phyloP scores from a whole-genome alignment of 2,888 invertebrate species.

The Torymus tubicola region DNA sequence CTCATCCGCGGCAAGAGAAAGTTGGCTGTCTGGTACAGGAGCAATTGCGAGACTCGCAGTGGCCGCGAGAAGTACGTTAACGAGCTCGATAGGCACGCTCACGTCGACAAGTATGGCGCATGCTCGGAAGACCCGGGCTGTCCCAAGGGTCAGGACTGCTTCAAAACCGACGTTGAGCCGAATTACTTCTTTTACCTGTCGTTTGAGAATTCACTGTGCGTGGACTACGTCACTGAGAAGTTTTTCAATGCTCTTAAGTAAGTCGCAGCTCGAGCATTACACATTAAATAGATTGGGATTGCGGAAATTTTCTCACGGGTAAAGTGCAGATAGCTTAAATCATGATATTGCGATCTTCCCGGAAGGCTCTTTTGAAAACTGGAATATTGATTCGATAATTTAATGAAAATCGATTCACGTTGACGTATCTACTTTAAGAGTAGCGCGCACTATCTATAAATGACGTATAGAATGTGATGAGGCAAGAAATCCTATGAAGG shows the following conservation, averaged over 20 bases:
- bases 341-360: no score
- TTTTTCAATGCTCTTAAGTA: conserved; percentile 80
- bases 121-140: conserved; percentile 79
- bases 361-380: no score
- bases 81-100: conserved; percentile 79
- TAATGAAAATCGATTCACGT: no score
- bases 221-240: conserved; percentile 84
- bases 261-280: conserved; percentile 64
- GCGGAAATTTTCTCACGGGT: no score
- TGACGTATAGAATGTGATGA: no score
- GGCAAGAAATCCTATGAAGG: no score
- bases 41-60: conserved; percentile 78
- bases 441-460: no score
- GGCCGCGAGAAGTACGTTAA: conserved; percentile 75
- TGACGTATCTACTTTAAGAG: no score
- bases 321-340: no score
- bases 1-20: conserved; percentile 72
- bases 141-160: conserved; percentile 70
- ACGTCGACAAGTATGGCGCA: conserved; percentile 81
- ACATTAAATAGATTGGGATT: no score
- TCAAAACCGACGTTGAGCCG: conserved; percentile 76
- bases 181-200: conserved; percentile 85
- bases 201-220: conserved; percentile 84
- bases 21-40: conserved; percentile 80
- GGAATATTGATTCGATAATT: no score